Base-by-base conservation (phyloP, 2,888 invertebrate genomes). In the Dolichomitus sp. region DNA sequence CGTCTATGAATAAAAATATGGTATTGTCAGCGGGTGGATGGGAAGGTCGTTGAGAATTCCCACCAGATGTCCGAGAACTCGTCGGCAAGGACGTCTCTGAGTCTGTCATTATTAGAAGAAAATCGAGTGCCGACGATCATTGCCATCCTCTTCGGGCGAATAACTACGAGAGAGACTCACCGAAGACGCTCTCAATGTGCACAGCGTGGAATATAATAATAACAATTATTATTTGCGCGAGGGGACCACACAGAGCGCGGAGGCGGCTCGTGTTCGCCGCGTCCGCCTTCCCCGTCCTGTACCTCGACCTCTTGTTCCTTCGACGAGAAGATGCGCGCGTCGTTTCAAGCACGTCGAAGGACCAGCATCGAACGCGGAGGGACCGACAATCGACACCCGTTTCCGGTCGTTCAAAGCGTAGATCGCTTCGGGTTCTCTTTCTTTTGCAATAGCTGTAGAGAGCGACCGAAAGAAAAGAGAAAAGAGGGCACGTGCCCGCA, bases 321-420 rank as follows among this genome's bases (percentile, higher is more conserved):
- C 48, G 70, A 45, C 54, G 85, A 84, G 72, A 54, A 37, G 65
- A 84, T 48, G 63, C 66, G 30, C 57, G 72, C 59, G 48, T 70
- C 65, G 68, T 65, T 52, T 42, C 48, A 30, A 48, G 37, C 61
- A 66, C 72, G 61, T 30, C 42, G 37, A 73, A 81, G 81, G 77
- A 77, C 73, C 61, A 57, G 61, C 61, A 61, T 74, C 63, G 69
- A 84, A 70, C 74, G 84, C 79, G 74, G 75, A 85, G 85, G 86
- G 85, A 82, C 83, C 86, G 87, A 89, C 90, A 88, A 90, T 90
- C 85, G 90, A 90, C 90, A 90, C 88, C 88, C 84, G 87, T 89
- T 90, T 90, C 90, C 90, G 89, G 89, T 80, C 84, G 77, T 74
- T 69, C 73, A 57, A n/a, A 37, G 54, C 77, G 61, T 37, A 30